A percentile compares a stretch with the other conserved stretches of the same genome.
phyloP scores from a whole-genome alignment of 2,797 vertebrate genomes.

The Poeciliopsis infans region DNA sequence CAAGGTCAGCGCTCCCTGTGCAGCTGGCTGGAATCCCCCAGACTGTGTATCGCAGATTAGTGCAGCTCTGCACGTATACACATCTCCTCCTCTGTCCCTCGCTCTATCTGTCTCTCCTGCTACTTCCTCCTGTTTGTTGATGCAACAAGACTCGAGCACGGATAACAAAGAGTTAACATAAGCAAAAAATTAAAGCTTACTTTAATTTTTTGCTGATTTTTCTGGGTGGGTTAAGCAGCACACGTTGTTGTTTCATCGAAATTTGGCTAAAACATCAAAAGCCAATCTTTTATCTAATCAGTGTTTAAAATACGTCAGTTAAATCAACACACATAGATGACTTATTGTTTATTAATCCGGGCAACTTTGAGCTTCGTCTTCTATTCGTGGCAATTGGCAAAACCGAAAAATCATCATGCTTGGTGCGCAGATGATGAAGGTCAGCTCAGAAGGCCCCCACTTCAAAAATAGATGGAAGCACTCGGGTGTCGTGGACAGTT shows the following conservation, averaged over 20 bases:
- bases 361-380: not conserved
- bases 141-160: slow-evolving; percentile 43
- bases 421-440: slow-evolving; percentile 21
- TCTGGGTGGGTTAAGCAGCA: not conserved
- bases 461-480: slow-evolving; percentile 36
- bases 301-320: not conserved
- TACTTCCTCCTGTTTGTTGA: slow-evolving; percentile 67
- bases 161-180: slow-evolving; percentile 44
- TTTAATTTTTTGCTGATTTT: slow-evolving; percentile 5
- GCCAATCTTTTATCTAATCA: not conserved
- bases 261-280: not conserved
- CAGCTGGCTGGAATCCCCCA: slow-evolving; percentile 78
- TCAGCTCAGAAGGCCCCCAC: slow-evolving; percentile 19
- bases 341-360: not conserved
- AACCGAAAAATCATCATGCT: not conserved
- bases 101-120: slow-evolving; percentile 43
- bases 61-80: slow-evolving; percentile 74
- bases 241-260: not conserved
- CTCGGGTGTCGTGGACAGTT: slow-evolving; percentile 1
- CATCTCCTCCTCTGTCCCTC: slow-evolving; percentile 46
- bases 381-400: not conserved
- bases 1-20: slow-evolving; percentile 75
- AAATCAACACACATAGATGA: not conserved
- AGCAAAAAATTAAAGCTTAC: no score
- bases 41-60: slow-evolving; percentile 66